Conservation (phyloP, 2,113 vertebrate genomes). For the Mobula birostris region DNA sequence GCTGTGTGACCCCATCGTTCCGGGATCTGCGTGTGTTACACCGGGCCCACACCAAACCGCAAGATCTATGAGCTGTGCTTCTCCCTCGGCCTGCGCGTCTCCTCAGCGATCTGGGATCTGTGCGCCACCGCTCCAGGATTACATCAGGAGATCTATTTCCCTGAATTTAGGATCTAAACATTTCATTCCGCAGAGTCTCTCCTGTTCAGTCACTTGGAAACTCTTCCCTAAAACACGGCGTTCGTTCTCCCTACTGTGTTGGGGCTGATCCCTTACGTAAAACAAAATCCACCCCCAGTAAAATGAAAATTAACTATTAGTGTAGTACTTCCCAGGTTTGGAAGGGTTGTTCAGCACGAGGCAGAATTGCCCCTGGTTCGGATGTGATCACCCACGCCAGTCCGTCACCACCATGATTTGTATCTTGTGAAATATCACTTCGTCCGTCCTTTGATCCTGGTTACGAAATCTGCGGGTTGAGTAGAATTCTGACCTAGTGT, state of each 20-base stretch:
- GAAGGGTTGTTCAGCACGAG: too few relatives aligned
- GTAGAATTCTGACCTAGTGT: too few relatives aligned
- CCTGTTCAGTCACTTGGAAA: not conserved
- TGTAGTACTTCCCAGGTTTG: too few relatives aligned
- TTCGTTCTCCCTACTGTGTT: too few relatives aligned
- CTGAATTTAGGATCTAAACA: not conserved
- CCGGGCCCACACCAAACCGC: not conserved
- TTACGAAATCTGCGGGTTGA: too few relatives aligned
- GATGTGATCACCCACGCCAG: too few relatives aligned
- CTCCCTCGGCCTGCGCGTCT: not conserved
- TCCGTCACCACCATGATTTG: not conserved
- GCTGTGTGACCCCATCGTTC: not conserved
- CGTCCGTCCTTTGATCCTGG: not conserved
- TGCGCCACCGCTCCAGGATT: not conserved
- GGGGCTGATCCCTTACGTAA: too few relatives aligned
- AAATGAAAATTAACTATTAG: too few relatives aligned
- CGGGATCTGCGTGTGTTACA: not conserved
- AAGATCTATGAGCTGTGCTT: not conserved
- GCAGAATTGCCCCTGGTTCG: too few relatives aligned
- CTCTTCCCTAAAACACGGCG: not conserved
- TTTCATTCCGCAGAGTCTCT: not conserved
- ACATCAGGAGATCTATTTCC: not conserved
- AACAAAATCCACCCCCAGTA: too few relatives aligned
- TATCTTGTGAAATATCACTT: not conserved
- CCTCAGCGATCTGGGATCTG: not conserved